A percentile compares a stretch with the other conserved stretches of the same genome.
phyloP scores from a whole-genome alignment of 1,140 invertebrate genomes.

The Orius insidiosus region DNA sequence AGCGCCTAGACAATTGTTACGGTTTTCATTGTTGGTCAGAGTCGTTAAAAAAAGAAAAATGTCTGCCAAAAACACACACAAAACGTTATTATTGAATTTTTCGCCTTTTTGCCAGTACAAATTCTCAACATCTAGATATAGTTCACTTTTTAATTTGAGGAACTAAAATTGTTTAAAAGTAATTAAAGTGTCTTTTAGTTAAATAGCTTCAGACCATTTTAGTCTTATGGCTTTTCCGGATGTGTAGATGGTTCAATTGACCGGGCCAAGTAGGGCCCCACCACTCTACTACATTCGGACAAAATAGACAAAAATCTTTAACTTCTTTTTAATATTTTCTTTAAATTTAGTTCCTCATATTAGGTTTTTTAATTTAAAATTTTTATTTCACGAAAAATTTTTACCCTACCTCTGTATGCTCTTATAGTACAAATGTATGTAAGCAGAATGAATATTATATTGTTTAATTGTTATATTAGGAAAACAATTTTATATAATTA shows the following conservation, averaged over 20 bases:
- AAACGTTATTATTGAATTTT: neutral
- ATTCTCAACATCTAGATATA: neutral
- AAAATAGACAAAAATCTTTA: too few species aligned
- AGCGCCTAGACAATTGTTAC: too few species aligned
- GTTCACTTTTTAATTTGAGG: too few species aligned
- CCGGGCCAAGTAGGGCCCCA: too few species aligned
- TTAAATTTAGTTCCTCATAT: constrained; percentile 4
- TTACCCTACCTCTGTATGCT: constrained; percentile 10
- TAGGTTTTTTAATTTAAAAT: constrained; percentile 6
- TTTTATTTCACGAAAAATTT: neutral
- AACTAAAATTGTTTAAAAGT: too few species aligned
- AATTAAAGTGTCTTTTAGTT: too few species aligned
- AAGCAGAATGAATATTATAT: constrained; percentile 8
- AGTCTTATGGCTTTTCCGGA: too few species aligned
- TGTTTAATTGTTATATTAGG: constrained; percentile 16
- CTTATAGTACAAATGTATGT: constrained; percentile 17
- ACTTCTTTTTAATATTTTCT: too few species aligned
- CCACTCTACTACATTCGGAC: too few species aligned
- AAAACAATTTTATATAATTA: constrained; percentile 13
- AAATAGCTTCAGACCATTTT: too few species aligned
- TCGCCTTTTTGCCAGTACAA: constrained; percentile 9
- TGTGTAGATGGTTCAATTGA: too few species aligned
- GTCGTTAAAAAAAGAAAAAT: neutral
- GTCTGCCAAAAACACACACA: constrained; percentile 2
- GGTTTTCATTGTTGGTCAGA: too few species aligned